These are phyloP conservation scores for Pseudorhombus dupliciocellatus DNA, from an alignment of 2,113 vertebrate species.

Conservation along the genomic window DNA sequence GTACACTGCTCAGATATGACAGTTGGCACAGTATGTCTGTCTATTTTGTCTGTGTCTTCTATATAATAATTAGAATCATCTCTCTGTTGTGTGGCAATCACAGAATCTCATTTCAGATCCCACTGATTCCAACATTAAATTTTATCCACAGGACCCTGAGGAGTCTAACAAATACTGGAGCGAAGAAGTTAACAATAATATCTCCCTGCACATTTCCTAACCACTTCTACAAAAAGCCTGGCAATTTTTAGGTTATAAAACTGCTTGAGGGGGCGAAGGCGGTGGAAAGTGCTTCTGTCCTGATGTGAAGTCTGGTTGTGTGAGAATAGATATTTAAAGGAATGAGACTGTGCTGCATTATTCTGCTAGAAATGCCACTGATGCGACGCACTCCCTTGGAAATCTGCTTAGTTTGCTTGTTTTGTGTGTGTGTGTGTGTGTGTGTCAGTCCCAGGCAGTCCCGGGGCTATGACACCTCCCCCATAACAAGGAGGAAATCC, in stretches of 20 bases:
- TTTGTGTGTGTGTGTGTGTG: constrained; percentile 47
- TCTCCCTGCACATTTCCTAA: neutral
- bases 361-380: constrained; percentile 18
- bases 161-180: constrained; percentile 1
- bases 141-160: neutral
- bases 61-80: neutral
- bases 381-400: neutral
- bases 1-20: no score
- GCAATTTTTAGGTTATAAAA: constrained; percentile 15
- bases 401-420: constrained; percentile 45
- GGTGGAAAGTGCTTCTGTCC: constrained; percentile 26
- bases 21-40: no score
- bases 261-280: constrained; percentile 14
- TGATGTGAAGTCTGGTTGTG: constrained; percentile 2
- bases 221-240: neutral
- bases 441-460: constrained; percentile 91
- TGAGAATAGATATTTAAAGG: constrained; percentile 26
- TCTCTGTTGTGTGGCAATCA: neutral
- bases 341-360: constrained; percentile 24
- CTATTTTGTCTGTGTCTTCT: neutral
- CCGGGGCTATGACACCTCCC: constrained; percentile 89
- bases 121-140: neutral
- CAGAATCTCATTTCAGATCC: neutral
- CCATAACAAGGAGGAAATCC: constrained; percentile 91
- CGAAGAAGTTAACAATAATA: neutral